Evolutionary conservation across 2,797 vertebrate species (phyloP), one percentile per base, ranked within the genome.

Genomic region (Anomalospiza imberbis): DNA sequence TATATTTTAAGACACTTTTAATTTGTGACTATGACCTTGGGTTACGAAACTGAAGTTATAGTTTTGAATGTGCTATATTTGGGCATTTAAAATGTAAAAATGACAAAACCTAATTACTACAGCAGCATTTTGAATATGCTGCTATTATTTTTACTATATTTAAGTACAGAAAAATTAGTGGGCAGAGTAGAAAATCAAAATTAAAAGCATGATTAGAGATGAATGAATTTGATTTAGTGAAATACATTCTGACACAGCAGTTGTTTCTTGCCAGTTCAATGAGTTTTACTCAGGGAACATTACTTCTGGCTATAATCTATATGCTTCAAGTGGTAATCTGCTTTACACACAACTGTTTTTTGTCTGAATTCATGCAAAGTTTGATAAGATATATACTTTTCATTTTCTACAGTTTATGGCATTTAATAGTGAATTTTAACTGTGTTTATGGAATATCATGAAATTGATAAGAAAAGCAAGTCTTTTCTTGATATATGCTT

Each of bases 201-300:
- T 96, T 89, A 96, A 96, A 92, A 86, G 22, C n/a, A 66, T 32
- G 36, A 90, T 94, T 94, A 93, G 93, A 97, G 78, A 91, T 93
- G n/a, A 96, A 93, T 93, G 63, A 81, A 62, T 93, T 66, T 60
- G 73, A 90, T 96, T 93, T 94, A 81, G 47, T 87, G 88, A 94
- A 97, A 97, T 92, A 68, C 31, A 57, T 96, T 97, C 97, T 97
- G 97, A 97, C 94, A 85, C 44, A 94, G 76, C 96, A 97, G 95
- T 97, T 98, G 95, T 97, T 97, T 92, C 94, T 96, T 97, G 96
- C 97, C 97, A 97, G 88, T 97, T 97, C 95, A 97, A 93, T 97
- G 85, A 97, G 60, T 96, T 96, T 96, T 90, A 93, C 72, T 97
- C 70, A 57, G 81, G 75, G 48, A 92, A 96, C 94, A 92, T 95